Conservation (phyloP, 2,113 vertebrate species). For the Amblyornis subalaris region DNA sequence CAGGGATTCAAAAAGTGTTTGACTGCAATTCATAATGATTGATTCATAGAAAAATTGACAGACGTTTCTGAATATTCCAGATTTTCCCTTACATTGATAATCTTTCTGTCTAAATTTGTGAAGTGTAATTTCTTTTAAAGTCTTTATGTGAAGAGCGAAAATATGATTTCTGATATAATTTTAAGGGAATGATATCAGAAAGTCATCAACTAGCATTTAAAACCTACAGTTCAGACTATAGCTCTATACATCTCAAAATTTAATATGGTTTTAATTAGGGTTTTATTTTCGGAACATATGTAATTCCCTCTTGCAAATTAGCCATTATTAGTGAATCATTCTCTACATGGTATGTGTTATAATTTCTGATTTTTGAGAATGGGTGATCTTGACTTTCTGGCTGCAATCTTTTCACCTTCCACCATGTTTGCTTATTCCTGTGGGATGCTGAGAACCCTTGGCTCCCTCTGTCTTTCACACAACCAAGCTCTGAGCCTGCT, state of each 20-base stretch:
- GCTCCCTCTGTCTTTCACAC: background rate
- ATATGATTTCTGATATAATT: background rate
- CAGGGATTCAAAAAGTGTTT: background rate
- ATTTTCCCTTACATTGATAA: background rate
- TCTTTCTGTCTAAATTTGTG: background rate
- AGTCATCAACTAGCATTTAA: background rate
- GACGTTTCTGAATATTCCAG: background rate
- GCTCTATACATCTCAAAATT: background rate
- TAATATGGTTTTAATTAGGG: background rate
- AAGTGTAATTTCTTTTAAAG: background rate
- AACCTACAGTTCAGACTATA: background rate
- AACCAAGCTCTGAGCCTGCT: background rate
- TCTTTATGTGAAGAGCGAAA: background rate
- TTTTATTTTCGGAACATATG: background rate
- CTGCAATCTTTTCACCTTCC: background rate
- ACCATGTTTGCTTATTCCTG: background rate
- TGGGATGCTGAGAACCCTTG: background rate
- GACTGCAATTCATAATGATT: background rate
- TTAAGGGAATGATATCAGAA: background rate
- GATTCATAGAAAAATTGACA: background rate
- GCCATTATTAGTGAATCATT: background rate
- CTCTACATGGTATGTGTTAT: background rate
- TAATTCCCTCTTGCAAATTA: background rate
- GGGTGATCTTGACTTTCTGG: background rate
- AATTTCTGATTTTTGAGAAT: background rate